Evolutionary conservation across 2,113 vertebrate genomes (phyloP), one percentile per base, ranked within the genome.

Genomic region (Thalassoma bifasciatum): DNA sequence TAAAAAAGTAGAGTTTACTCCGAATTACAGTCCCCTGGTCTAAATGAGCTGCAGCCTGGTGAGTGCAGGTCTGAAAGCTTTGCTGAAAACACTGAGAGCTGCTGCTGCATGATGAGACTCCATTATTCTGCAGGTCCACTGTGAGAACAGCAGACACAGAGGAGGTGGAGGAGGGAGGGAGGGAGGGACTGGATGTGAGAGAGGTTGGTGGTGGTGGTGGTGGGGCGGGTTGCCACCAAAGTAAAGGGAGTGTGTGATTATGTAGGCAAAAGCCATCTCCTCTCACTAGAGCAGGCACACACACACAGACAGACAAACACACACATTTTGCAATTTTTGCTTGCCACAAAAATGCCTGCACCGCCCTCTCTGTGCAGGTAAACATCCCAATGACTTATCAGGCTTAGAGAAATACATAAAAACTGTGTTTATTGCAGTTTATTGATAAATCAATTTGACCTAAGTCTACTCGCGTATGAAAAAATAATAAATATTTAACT

Each of bases 211-310:
- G 77, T 59, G 76, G 66, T 47, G 79, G 60, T 42, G 80, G 77
- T 61, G 80, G 67, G 70, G 81, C 52, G 66, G 81, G 65, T 40
- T 85, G 77, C 85, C 85, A 85, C 77, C 83, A 71, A 79, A 85
- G 70, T 76, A 78, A 79, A 82, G 68, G 62, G 51, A 88, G 79
- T 87, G 81, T 84, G 77, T 91, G 77, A 91, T 86, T 92, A 90
- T 90, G 80, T 60, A 85, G 83, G 77, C 66, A 90, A 70, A 77
- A 85, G 67, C 70, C 79, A 84, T 88, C 80, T 83, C 74, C 72
- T 87, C 71, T 74, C 70, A 82, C 44, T 69, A 68, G 53, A 72
- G 53, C 37, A 54, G 56, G 24, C 65, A 8, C 21, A 12, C 49
- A n/a, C 53, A 26, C 49, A 38, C 36, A 60, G 44, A 72, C 42